These are phyloP conservation scores for Drosophila tristis DNA, from an alignment of 1,140 invertebrate genomes.

Conservation along the genomic window DNA sequence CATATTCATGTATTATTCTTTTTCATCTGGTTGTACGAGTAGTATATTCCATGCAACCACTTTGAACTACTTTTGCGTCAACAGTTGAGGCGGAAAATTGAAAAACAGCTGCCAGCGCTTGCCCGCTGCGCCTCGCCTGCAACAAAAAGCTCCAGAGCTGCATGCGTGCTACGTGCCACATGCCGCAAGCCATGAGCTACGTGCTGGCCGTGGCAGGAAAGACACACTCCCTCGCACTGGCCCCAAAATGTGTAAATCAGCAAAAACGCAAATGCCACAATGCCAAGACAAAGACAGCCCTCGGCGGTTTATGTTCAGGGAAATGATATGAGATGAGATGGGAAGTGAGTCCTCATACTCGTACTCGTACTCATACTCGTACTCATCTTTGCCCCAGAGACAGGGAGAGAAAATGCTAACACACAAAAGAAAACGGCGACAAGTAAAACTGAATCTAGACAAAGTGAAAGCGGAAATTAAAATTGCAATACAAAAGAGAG, in stretches of 20 bases:
- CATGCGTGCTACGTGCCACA: conserved; percentile 37
- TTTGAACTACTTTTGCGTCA: conserved; percentile 52
- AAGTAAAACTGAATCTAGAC: conserved; percentile 75
- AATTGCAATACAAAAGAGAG: conserved; percentile 75
- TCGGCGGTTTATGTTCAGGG: neutral
- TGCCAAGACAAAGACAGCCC: conserved; percentile 39
- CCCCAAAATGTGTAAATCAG: conserved; percentile 71
- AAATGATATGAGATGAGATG: conserved; percentile 15
- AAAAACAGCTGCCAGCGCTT: conserved; percentile 70
- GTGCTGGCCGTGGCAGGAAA: conserved; percentile 34
- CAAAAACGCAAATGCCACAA: conserved; percentile 61
- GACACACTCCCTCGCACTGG: neutral
- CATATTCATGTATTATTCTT: conserved; percentile 56
- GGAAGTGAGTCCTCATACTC: neutral
- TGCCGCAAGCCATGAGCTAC: neutral
- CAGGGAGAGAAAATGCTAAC: conserved; percentile 11
- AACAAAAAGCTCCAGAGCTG: conserved; percentile 42
- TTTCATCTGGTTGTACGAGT: conserved; percentile 9
- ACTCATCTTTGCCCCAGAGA: too few relatives aligned
- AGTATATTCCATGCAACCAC: conserved; percentile 46
- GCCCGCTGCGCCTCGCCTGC: conserved; percentile 8
- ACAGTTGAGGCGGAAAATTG: conserved; percentile 79
- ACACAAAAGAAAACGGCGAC: conserved; percentile 45
- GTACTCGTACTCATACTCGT: too few relatives aligned
- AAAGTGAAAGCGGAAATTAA: conserved; percentile 82